These are phyloP conservation scores for Helicorthomorpha holstii DNA, from an alignment of 1,140 invertebrate species.

Conservation along the genomic window DNA sequence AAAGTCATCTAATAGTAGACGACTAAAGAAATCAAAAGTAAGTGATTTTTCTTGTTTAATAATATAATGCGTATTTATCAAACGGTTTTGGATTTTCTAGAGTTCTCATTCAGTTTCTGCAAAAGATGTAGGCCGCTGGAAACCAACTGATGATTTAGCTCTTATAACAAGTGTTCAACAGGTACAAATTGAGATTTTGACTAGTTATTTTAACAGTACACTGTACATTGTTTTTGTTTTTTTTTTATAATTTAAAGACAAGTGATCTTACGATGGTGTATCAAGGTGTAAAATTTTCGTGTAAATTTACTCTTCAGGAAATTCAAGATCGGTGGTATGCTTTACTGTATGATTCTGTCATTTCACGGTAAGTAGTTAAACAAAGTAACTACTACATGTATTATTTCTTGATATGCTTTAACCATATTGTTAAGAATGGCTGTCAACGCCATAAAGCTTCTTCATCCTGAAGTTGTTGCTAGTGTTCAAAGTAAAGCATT, in stretches of 20 bases:
- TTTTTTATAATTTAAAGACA: slow-evolving; percentile 37
- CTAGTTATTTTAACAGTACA: slow-evolving; percentile 4
- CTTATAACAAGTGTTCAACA: slow-evolving; percentile 86
- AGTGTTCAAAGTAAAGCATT: slow-evolving; percentile 73
- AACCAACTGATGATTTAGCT: slow-evolving; percentile 87
- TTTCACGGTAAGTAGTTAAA: slow-evolving; percentile 27
- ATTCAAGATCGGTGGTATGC: slow-evolving; percentile 92
- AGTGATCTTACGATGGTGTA: slow-evolving; percentile 75
- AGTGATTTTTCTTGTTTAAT: slow-evolving; percentile 9
- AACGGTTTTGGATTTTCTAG: slow-evolving; percentile 17
- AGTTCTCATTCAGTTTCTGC: slow-evolving; percentile 1
- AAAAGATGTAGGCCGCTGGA: slow-evolving; percentile 87
- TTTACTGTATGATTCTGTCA: slow-evolving; percentile 72
- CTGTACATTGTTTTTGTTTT: neutral
- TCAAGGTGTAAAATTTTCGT: slow-evolving; percentile 86
- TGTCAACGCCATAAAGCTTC: slow-evolving; percentile 75
- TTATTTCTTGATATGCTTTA: neutral
- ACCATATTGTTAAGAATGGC: slow-evolving; percentile 54
- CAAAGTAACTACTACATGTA: neutral
- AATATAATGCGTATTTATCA: slow-evolving; percentile 34
- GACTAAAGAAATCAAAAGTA: slow-evolving; percentile 9
- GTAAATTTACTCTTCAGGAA: slow-evolving; percentile 82
- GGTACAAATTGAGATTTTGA: slow-evolving; percentile 29
- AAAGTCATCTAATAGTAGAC: neutral
- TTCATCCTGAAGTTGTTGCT: slow-evolving; percentile 76